Evolutionary conservation across 2,113 vertebrate genomes (phyloP), one percentile per base, ranked within the genome.

Genomic region (Thermophis baileyi): DNA sequence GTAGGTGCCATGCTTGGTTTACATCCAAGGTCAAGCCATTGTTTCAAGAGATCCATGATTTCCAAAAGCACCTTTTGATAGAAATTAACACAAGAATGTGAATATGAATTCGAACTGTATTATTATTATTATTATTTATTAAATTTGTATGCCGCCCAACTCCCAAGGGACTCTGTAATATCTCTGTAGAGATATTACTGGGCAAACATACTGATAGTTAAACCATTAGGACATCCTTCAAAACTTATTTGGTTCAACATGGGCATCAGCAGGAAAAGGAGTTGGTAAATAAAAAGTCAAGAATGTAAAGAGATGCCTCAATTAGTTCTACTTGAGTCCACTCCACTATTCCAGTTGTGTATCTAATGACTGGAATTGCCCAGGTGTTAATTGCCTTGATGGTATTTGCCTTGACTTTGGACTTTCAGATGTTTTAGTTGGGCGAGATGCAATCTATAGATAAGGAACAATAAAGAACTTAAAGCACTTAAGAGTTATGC

Each of bases 1-100:
- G 63, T 92, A 69, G 50, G 89, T 86, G 30, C 91, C 92, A 10
- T 53, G 93, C 18, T 0, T 94, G 89, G 93, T 91, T 86, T 85
- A 95, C 44, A 44, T 5, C 0, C 50, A 92, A 30, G 51, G 51
- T 69, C 49, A 93, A 94, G 94, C 91, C 91, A 91, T 0, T 69
- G 63, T n/a, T 69, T 69, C 30, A 69, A 69, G 30, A 69, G 4
- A 69, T 35, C 63, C 30, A 35, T 35, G 63, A 16, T 69, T 69
- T 69, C 5, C 63, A 69, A 69, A 69, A 30, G 30, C 30, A 63
- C 1, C 0, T 35, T n/a, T n/a, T 35, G 63, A 35, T 69, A 35
- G 30, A 69, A 69, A 69, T 69, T 69, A 69, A 69, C 63, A 69
- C 4, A 69, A 35, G 4, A 35, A 69, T 69, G 63, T n/a, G 14